Evolutionary conservation across 1,140 invertebrate species (phyloP), one percentile per base, ranked within the genome.

Genomic region (Caenorhabditis remanei): DNA sequence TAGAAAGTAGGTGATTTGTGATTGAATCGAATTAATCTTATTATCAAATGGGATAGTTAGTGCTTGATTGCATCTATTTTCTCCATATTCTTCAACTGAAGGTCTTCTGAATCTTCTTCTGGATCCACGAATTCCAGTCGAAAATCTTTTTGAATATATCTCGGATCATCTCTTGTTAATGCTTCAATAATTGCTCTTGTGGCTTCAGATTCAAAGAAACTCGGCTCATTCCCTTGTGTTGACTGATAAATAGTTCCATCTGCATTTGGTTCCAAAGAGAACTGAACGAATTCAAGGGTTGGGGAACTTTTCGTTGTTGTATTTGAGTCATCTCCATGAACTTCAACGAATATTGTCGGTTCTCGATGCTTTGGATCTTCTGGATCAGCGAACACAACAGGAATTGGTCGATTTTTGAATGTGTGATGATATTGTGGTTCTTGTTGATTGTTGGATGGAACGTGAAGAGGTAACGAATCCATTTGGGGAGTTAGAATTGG

Each of bases 111-210:
- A 16, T 1, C 32, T 32, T 32, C 1, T 32, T 50, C 71, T 24
- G 43, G 71, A 11, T 50, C 71, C 19, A 79, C n/a, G n/a, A 79
- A 79, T 50, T 79, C 71, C n/a, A 79, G 6, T 11, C 71, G 71
- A 14, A 79, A 79, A 50, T 79, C 71, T 5, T 79, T 50, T 43
- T 79, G 71, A 79, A 79, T 79, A 79, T 79, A 79, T 79, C 46
- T 79, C n/a, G 71, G 71, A 79, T 79, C 71, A 24, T 79, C 71
- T 79, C 71, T 79, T 41, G 71, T 79, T n/a, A 79, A 24, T 50
- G 71, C 71, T 50, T 79, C 71, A 24, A 79, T 79, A 8, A 79
- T 79, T 24, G 71, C 71, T 50, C 71, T 53, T 19, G 71, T 79
- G 19, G 71, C 71, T 50, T 79, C 71, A 46, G 71, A 79, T 41